Base-by-base conservation (phyloP, 2,888 invertebrate species). In the Diarsia rubi region DNA sequence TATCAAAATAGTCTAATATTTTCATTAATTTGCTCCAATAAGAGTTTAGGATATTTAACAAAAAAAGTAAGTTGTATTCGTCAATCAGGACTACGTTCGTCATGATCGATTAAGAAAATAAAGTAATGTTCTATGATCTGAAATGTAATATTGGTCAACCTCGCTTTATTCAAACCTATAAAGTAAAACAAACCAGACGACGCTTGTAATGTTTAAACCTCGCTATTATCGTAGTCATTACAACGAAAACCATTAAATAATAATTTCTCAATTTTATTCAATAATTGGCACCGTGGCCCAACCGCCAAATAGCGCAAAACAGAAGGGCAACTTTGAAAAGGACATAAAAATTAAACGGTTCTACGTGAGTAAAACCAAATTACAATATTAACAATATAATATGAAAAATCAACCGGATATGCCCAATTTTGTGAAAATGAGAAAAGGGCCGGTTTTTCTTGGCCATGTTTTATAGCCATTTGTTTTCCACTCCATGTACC, bases 261-360 rank as follows among this genome's bases (percentile, higher is more conserved):
- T 78, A 77, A 73, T 73, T 42, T 70, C 65, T 54, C 65, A 81
- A 78, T 85, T 82, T 77, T 60, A 59, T 69, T 66, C 68, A 72
- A 81, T 83, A 82, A 85, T 78, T 85, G 85, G 71, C 67, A 83
- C 42, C 54, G 27, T 14, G 24, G 47, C 9, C 14, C 3, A n/a
- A 6, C 57, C 69, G 73, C 24, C 1, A 2, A 8, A 21, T 0
- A 44, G 16, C 11, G 21, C 16, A 1, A 0, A 0, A 27, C 71
- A 82, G 71, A 69, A 79, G 16, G 0, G 6, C 19, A 14, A 67
- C 45, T 63, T 5, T 8, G 9, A n/a, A 44, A 63, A 59, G 8
- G 0, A n/a, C 3, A 6, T n/a, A 3, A 42, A n/a, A 45, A n/a
- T n/a, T 1, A 45, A 24, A 45, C 8, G 5, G 16, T 16, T 12